A percentile compares a stretch with the other conserved stretches of the same genome.
Conservation (phyloP, 2,113 vertebrate genomes). For the Albula goreensis region DNA sequence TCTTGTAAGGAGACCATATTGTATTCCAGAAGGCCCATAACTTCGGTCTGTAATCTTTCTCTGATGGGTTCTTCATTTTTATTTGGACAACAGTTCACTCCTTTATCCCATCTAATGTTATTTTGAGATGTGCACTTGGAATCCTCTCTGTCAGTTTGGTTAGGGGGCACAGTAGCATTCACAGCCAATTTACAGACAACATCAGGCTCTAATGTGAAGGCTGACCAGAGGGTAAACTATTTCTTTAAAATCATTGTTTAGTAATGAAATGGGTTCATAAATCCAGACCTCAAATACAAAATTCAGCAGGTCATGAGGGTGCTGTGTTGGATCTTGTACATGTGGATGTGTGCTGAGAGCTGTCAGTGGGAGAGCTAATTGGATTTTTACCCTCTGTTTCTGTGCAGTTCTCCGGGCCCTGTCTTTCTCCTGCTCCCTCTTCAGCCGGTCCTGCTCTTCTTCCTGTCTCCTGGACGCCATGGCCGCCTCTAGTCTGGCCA, state of each 20-base stretch:
- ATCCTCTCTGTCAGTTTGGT: background rate
- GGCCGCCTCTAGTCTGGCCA: conserved; percentile 77
- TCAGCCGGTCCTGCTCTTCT: conserved; percentile 72
- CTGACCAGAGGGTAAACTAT: background rate
- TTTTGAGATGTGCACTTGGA: background rate
- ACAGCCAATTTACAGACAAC: background rate
- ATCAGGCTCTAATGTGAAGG: background rate
- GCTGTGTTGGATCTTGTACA: too few relatives aligned
- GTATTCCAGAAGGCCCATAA: background rate
- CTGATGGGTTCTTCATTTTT: background rate
- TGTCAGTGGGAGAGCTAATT: background rate
- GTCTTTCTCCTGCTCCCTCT: conserved; percentile 73
- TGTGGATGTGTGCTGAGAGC: conserved; percentile 18
- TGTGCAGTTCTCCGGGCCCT: conserved; percentile 68
- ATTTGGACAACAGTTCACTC: background rate
- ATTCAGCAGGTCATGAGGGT: background rate
- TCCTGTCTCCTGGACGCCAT: conserved; percentile 75
- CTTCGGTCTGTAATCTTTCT: background rate
- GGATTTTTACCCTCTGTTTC: conserved; percentile 66
- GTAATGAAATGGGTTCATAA: background rate
- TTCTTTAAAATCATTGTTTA: background rate
- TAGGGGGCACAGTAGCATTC: background rate
- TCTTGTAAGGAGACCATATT: background rate
- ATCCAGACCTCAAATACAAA: background rate
- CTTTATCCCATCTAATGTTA: background rate